phyloP scores from a whole-genome alignment of 2,888 invertebrate species.

The Pilophorus perplexus region DNA sequence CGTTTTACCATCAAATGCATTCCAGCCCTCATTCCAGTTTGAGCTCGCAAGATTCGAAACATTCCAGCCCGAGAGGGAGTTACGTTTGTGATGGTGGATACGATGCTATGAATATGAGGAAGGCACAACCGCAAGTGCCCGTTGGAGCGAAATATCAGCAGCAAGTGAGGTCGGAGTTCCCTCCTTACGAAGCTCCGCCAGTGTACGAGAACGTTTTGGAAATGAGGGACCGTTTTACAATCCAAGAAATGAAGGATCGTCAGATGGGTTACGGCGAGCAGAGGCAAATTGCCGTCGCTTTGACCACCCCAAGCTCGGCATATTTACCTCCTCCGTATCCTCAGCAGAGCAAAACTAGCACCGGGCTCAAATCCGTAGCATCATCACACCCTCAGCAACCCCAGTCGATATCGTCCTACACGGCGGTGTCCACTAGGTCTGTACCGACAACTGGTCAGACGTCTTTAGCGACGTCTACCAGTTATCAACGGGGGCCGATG shows the following conservation, averaged over 20 bases:
- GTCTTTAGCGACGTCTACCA: constrained; percentile 47
- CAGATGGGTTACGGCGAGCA: constrained; percentile 43
- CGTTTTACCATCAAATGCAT: constrained; percentile 62
- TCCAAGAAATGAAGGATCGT: constrained; percentile 50
- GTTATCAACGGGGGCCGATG: constrained; percentile 48
- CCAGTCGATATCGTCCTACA: constrained; percentile 34
- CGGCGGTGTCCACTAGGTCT: constrained; percentile 26
- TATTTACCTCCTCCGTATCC: constrained; percentile 47
- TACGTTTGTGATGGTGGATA: constrained; percentile 54
- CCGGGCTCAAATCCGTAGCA: constrained; percentile 22
- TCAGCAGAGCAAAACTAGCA: constrained; percentile 18
- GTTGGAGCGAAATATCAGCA: constrained; percentile 55
- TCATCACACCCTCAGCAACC: constrained; percentile 30
- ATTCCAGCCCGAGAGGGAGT: constrained; percentile 55
- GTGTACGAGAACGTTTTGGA: constrained; percentile 65
- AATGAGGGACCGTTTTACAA: constrained; percentile 55
- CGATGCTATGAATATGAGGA: constrained; percentile 61
- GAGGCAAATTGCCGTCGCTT: constrained; percentile 45
- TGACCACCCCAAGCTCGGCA: constrained; percentile 43
- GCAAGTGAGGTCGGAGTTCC: constrained; percentile 50
- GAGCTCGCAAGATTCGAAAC: constrained; percentile 55
- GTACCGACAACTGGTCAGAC: constrained; percentile 44
- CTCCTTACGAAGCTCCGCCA: constrained; percentile 59
- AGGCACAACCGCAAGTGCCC: constrained; percentile 80
- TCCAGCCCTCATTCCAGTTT: constrained; percentile 55